Conservation (phyloP, 2,797 vertebrate species). For the Petrocephalus schoutedeni region DNA sequence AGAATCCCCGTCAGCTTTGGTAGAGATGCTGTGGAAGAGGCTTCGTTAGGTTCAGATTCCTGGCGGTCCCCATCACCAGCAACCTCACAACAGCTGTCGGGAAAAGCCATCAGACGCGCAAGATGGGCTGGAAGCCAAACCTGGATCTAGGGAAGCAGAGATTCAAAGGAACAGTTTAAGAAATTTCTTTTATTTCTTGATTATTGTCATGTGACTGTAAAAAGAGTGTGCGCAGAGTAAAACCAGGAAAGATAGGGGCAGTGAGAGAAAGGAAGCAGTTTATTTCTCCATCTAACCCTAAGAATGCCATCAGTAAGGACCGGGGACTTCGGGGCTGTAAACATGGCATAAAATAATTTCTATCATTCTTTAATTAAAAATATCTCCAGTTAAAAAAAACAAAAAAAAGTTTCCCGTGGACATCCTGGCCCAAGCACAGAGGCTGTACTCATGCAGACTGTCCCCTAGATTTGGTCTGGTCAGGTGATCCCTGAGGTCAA, state of each 20-base stretch:
- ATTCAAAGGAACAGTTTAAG: neutral
- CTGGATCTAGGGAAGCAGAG: neutral
- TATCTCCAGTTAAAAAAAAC: neutral
- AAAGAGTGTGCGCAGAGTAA: neutral
- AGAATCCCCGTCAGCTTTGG: neutral
- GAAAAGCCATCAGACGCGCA: neutral
- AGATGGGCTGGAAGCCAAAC: neutral
- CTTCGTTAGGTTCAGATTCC: too few species aligned
- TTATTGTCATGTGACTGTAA: neutral
- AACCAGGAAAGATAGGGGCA: neutral
- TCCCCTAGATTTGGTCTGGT: conserved; percentile 16
- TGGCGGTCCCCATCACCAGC: too few species aligned
- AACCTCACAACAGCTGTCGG: too few species aligned
- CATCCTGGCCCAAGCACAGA: neutral
- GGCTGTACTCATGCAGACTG: neutral
- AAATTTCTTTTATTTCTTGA: neutral
- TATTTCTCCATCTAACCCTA: neutral
- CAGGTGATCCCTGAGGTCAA: conserved; percentile 7
- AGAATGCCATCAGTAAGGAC: neutral
- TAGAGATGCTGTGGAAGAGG: neutral
- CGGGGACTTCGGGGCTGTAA: neutral
- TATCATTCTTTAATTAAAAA: neutral
- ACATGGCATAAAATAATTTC: neutral
- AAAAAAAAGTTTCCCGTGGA: neutral
- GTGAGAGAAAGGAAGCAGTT: neutral